A percentile compares a stretch with the other conserved stretches of the same genome.
Conservation (phyloP, 2,113 vertebrate genomes). For the Cathartes aura region DNA sequence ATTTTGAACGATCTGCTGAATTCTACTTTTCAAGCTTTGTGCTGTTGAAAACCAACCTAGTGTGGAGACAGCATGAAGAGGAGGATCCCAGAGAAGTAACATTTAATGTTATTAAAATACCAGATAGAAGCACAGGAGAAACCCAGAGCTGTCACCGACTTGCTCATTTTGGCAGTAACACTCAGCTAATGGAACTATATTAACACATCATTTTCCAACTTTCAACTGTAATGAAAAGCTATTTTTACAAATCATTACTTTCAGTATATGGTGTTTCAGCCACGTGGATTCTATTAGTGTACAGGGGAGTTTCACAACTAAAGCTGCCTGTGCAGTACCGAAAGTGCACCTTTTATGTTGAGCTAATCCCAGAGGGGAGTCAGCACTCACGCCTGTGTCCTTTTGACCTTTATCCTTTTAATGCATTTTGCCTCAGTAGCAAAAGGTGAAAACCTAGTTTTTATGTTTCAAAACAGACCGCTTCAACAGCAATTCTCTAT, state of each 20-base stretch:
- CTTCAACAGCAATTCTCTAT: constrained; percentile 18
- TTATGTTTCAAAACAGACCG: constrained; percentile 30
- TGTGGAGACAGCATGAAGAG: background rate
- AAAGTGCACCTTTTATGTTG: constrained; percentile 60
- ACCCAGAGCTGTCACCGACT: background rate
- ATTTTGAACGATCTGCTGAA: background rate
- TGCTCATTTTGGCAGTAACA: constrained; percentile 39
- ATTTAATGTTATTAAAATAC: background rate
- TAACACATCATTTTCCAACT: constrained; percentile 49
- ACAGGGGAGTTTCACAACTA: constrained; percentile 33
- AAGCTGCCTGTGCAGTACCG: constrained; percentile 36
- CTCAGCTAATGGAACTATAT: constrained; percentile 51
- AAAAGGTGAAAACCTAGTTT: constrained; percentile 55
- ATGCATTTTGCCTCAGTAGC: constrained; percentile 52
- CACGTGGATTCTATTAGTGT: constrained; percentile 50
- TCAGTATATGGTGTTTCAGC: background rate
- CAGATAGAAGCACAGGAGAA: background rate
- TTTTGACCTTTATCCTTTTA: constrained; percentile 66
- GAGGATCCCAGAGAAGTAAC: background rate
- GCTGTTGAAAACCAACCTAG: background rate
- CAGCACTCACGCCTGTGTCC: background rate
- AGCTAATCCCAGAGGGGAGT: constrained; percentile 64
- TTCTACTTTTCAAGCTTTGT: background rate
- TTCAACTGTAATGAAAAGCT: constrained; percentile 41
- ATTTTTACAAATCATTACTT: constrained; percentile 55